Base-by-base conservation (phyloP, 2,888 invertebrate species). In the Tinea pellionella region DNA sequence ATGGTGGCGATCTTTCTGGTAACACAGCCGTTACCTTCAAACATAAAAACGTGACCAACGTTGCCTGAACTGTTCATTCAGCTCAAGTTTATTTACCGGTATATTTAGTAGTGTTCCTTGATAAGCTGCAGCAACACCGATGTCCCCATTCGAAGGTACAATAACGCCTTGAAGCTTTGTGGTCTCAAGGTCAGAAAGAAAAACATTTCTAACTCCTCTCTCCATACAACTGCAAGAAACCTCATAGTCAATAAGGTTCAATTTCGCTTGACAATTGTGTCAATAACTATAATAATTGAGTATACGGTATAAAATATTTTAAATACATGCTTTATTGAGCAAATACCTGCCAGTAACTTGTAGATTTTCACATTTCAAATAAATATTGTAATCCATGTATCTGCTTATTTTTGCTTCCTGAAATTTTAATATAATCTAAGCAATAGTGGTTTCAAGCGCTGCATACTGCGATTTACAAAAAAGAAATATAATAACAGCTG, bases 331-430 rank as follows among this genome's bases (percentile, higher is more conserved):
- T n/a, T 24, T 24, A 24, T 24, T 6, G 6, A 6, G 24, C 37
- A 37, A n/a, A 12, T 78, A 93, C 93, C 94, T 96, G 69, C 96
- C 96, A 18, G 95, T 96, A 64, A 90, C 91, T 76, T 96, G 96
- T 32, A 95, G 85, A 74, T 94, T 95, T 74, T 96, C 96, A 76
- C 95, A 95, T 81, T 96, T 96, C 69, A 96, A 88, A 76, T 90
- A 96, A 59, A 96, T 82, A 61, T 82, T 71, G 63, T 86, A 86
- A 65, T 95, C 92, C 91, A 95, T 92, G 61, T 69, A 76, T 73
- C 82, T 85, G 64, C 82, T 79, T 19, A 83, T 63, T 67, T 86
- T 86, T n/a, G 86, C 80, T 72, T 86, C 86, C 86, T 86, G 73
- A 61, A 77, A 78, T 47, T 13, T 12, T 41, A 41, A 6, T 6